Conservation (phyloP, 2,888 invertebrate genomes). For the Agrypnus murinus region DNA sequence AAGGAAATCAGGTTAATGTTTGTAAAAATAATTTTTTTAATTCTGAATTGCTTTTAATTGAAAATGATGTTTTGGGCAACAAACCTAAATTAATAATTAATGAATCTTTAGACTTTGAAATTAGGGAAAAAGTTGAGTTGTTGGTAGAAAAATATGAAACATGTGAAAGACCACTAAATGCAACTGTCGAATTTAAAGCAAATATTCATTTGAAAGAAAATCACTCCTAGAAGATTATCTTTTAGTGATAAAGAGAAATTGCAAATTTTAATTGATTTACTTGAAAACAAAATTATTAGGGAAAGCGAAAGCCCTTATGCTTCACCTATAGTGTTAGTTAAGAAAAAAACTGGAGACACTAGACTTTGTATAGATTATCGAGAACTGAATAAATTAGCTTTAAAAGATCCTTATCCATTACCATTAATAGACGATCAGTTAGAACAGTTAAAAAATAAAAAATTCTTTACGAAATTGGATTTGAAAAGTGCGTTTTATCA, state of each 20-base stretch:
- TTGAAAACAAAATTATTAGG: conserved; percentile 55
- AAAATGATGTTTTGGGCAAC: too few species aligned
- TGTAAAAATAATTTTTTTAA: too few species aligned
- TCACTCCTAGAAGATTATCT: too few species aligned
- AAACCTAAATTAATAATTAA: too few species aligned
- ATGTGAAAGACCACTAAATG: too few species aligned
- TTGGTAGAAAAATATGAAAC: too few species aligned
- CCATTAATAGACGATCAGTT: conserved; percentile 59
- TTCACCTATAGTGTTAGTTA: conserved; percentile 56
- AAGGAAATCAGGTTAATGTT: too few species aligned
- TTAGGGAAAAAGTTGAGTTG: too few species aligned
- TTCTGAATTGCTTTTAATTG: too few species aligned
- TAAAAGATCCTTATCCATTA: conserved; percentile 54
- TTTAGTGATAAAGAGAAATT: conserved; percentile 51
- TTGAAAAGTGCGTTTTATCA: conserved; percentile 41
- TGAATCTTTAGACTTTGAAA: too few species aligned
- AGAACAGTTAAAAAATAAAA: conserved; percentile 30
- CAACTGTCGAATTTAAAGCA: too few species aligned
- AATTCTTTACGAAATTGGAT: conserved; percentile 32
- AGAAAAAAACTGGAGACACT: conserved; percentile 56
- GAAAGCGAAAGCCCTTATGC: conserved; percentile 60
- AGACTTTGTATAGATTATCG: conserved; percentile 60
- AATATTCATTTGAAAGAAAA: too few species aligned
- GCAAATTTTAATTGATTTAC: conserved; percentile 48
- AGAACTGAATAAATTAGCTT: conserved; percentile 56